Percentiles rank a stretch among this genome's conserved stretches.
phyloP scores from a whole-genome alignment of 2,888 invertebrate genomes.

The Conops quadrifasciatus region DNA sequence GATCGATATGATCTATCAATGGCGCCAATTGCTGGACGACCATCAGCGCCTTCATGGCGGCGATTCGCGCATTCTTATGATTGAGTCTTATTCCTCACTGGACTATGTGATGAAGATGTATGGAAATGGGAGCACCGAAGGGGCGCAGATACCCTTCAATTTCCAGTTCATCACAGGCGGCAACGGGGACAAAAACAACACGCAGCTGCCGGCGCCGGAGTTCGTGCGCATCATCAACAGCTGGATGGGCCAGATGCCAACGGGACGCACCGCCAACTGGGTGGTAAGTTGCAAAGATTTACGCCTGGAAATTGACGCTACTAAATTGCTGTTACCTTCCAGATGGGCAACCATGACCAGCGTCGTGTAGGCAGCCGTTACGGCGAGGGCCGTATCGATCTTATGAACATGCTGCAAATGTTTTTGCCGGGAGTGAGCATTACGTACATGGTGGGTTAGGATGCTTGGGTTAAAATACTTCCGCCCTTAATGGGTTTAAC shows the following conservation, averaged over 20 bases:
- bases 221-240: constrained; percentile 60
- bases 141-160: constrained; percentile 74
- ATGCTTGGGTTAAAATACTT: neutral
- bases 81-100: constrained; percentile 71
- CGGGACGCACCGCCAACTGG: constrained; percentile 72
- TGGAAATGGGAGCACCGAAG: constrained; percentile 64
- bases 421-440: constrained; percentile 71
- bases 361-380: constrained; percentile 70
- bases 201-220: constrained; percentile 52
- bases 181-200: constrained; percentile 68
- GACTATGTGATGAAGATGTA: constrained; percentile 71
- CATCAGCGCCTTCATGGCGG: constrained; percentile 58
- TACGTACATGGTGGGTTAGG: constrained; percentile 67
- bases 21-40: constrained; percentile 69
- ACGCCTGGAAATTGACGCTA: neutral
- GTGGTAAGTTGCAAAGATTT: constrained; percentile 67
- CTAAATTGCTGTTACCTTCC: neutral
- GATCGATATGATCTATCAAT: constrained; percentile 69
- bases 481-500: neutral
- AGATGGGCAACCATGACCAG: constrained; percentile 75
- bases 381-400: constrained; percentile 73
- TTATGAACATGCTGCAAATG: constrained; percentile 76
- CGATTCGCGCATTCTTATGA: constrained; percentile 68
- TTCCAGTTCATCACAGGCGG: constrained; percentile 70
- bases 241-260: constrained; percentile 72